phyloP scores from a whole-genome alignment of 2,888 invertebrate genomes.

The Miltochrista miniata region DNA sequence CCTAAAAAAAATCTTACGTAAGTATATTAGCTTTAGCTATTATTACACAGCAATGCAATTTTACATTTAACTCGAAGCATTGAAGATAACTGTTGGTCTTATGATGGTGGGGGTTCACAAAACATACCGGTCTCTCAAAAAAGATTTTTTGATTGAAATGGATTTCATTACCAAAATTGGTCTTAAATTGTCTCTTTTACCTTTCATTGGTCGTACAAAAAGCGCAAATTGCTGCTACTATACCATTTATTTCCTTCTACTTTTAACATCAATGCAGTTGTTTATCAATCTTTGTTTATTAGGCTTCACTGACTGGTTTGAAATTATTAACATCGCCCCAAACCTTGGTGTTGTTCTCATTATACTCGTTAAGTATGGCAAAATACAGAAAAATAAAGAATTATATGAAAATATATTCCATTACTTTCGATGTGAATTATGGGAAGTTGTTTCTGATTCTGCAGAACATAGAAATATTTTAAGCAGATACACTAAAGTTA shows the following conservation, averaged over 20 bases:
- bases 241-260: conserved; percentile 39
- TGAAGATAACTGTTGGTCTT: not conserved
- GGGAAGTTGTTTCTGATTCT: conserved; percentile 49
- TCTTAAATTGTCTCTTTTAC: conserved; percentile 55
- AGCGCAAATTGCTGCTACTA: conserved; percentile 39
- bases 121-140: conserved; percentile 35
- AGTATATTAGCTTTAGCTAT: too few relatives aligned
- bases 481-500: conserved; percentile 43
- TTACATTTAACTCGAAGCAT: not conserved
- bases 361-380: conserved; percentile 57
- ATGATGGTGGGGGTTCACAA: conserved; percentile 27
- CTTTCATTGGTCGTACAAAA: conserved; percentile 53
- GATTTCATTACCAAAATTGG: conserved; percentile 51
- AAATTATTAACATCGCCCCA: conserved; percentile 64
- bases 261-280: conserved; percentile 54
- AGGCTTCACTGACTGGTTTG: conserved; percentile 54
- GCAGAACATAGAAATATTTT: conserved; percentile 47
- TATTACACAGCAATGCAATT: too few relatives aligned
- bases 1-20: too few relatives aligned
- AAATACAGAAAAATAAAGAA: conserved; percentile 48
- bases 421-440: conserved; percentile 57
- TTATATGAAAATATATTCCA: conserved; percentile 52
- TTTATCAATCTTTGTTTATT: conserved; percentile 48
- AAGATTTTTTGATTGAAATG: conserved; percentile 48
- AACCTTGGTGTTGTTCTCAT: conserved; percentile 65